Evolutionary conservation across 2,797 vertebrate species (phyloP).

Genomic region (Takifugu rubripes): DNA sequence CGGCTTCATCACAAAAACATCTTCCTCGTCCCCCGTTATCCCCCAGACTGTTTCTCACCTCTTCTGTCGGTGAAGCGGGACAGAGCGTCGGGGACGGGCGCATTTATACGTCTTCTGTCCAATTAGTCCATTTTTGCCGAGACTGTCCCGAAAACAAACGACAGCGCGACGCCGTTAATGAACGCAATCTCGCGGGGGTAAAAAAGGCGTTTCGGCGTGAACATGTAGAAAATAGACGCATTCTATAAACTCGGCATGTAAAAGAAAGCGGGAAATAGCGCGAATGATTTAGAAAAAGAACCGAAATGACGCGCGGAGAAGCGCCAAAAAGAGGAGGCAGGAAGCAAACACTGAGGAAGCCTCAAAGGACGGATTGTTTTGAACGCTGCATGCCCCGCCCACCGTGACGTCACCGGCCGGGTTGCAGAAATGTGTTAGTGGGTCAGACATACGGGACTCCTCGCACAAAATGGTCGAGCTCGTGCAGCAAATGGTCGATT

Average conservation of each 20-base stretch:
- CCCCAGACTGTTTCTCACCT: slow-evolving; percentile 53
- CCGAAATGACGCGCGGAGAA: slow-evolving; percentile 3
- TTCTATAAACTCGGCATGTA: slow-evolving; percentile 20
- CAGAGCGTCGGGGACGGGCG: slow-evolving; percentile 33
- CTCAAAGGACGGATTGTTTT: slow-evolving; percentile 52
- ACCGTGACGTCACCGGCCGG: slow-evolving; percentile 43
- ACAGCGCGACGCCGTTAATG: slow-evolving; percentile 19
- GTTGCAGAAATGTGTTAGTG: slow-evolving; percentile 67
- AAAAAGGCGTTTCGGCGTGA: slow-evolving; percentile 14
- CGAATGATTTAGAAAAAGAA: neutral
- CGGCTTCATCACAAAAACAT: slow-evolving; percentile 19
- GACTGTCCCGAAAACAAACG: slow-evolving; percentile 18
- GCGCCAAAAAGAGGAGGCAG: slow-evolving; percentile 42
- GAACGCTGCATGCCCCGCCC: slow-evolving; percentile 50
- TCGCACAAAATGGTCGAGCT: slow-evolving; percentile 69
- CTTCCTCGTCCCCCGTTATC: neutral
- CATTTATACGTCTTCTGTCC: slow-evolving; percentile 59
- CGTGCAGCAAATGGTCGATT: slow-evolving; percentile 63
- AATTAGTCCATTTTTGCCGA: slow-evolving; percentile 47
- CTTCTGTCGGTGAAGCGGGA: slow-evolving; percentile 37
- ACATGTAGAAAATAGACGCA: slow-evolving; percentile 29
- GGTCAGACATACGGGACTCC: slow-evolving; percentile 71
- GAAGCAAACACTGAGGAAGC: slow-evolving; percentile 37
- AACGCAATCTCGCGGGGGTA: slow-evolving; percentile 7
- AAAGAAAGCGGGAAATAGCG: neutral